Evolutionary conservation across 2,113 vertebrate species (phyloP).

Genomic region (Turnix velox): DNA sequence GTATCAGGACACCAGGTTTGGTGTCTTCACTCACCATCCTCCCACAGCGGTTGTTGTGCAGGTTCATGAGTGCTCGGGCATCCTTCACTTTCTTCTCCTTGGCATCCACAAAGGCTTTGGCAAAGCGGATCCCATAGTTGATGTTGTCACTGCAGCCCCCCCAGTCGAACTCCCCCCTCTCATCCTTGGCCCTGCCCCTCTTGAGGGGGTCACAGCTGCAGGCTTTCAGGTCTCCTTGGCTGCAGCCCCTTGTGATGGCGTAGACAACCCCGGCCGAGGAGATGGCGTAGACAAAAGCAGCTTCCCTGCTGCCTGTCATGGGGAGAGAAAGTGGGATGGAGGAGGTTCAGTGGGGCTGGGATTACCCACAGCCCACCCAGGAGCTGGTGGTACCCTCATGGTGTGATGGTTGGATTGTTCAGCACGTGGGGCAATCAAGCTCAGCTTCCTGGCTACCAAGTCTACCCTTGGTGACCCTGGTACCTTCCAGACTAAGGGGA

Average conservation of each 20-base stretch:
- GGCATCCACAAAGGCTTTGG: slow-evolving; percentile 94
- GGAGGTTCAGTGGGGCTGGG: neutral
- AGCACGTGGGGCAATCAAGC: accelerated
- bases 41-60: slow-evolving; percentile 97
- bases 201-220: slow-evolving; percentile 93
- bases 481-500: neutral
- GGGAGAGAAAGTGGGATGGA: neutral
- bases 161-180: slow-evolving; percentile 93
- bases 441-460: neutral
- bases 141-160: slow-evolving; percentile 98
- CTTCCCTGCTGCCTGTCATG: slow-evolving; percentile 88
- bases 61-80: slow-evolving; percentile 95
- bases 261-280: slow-evolving; percentile 96
- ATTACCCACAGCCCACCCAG: accelerated
- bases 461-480: neutral
- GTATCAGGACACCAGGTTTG: accelerated
- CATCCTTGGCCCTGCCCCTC: slow-evolving; percentile 83
- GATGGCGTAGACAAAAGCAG: slow-evolving; percentile 95
- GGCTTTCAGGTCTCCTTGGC: slow-evolving; percentile 91
- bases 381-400: accelerated
- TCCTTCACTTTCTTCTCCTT: slow-evolving; percentile 94
- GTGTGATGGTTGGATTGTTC: accelerated
- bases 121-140: slow-evolving; percentile 93
- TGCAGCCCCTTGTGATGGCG: slow-evolving; percentile 92
- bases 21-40: slow-evolving; percentile 84